Evolutionary conservation across 2,888 invertebrate species (phyloP).

Genomic region (Azorinus chamasolen): DNA sequence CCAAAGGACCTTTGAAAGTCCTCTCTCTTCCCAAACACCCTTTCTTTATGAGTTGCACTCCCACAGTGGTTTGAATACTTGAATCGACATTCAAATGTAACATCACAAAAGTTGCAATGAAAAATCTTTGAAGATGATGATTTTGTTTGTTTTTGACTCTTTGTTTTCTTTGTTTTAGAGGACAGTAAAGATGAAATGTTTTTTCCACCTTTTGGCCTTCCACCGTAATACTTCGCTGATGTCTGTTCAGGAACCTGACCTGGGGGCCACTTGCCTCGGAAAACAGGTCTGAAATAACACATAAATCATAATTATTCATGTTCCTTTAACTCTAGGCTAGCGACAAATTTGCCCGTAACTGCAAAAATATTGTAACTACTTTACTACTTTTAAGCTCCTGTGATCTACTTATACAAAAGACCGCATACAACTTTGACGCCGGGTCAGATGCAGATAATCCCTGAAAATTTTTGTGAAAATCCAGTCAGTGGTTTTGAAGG

Average conservation of each 20-base stretch:
- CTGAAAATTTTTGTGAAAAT: no score
- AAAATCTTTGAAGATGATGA: conserved; percentile 35
- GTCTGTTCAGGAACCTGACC: conserved; percentile 87
- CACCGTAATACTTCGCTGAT: conserved; percentile 79
- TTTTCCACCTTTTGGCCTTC: conserved; percentile 86
- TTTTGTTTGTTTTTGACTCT: conserved; percentile 7
- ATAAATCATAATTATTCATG: no score
- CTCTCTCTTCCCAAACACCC: conserved; percentile 11
- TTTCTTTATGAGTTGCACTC: conserved; percentile 57
- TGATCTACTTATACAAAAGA: no score
- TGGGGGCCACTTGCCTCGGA: conserved; percentile 92
- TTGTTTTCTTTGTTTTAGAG: conserved; percentile 2
- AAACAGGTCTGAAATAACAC: conserved; percentile 34
- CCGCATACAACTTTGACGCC: no score
- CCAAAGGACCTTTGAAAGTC: conserved; percentile 1
- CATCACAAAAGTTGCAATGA: conserved; percentile 69
- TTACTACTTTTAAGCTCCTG: no score
- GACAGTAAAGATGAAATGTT: conserved; percentile 24
- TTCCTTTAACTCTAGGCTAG: no score
- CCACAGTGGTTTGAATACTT: conserved; percentile 75
- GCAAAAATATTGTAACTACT: no score
- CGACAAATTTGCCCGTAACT: no score
- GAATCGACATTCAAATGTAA: conserved; percentile 71
- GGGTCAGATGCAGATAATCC: no score
- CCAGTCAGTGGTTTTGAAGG: no score